Percentiles rank a stretch among this genome's conserved stretches.
Evolutionary conservation across 2,888 invertebrate species (phyloP).

Genomic region (Conchocele bisecta): DNA sequence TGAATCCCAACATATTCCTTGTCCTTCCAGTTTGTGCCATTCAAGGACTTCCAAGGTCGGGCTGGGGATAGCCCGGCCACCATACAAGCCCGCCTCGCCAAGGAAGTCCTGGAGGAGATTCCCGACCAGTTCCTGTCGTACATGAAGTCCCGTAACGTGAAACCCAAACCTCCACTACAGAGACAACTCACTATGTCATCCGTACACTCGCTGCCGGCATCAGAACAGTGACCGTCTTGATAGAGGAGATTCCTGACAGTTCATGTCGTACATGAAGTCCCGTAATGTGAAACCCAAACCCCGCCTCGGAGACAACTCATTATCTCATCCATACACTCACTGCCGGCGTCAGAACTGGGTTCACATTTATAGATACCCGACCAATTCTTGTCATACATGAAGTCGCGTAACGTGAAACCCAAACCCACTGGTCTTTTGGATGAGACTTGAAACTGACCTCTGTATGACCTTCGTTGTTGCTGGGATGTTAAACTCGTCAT

Average conservation of each 20-base stretch:
- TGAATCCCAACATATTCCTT: background rate
- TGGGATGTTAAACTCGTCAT: no score
- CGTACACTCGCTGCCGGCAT: slow-evolving; percentile 67
- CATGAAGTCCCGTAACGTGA: slow-evolving; percentile 84
- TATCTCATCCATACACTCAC: slow-evolving; percentile 71
- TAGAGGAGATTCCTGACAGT: slow-evolving; percentile 86
- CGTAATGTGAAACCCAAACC: slow-evolving; percentile 83
- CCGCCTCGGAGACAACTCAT: slow-evolving; percentile 73
- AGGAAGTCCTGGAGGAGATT: slow-evolving; percentile 86
- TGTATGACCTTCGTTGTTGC: no score
- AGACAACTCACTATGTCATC: slow-evolving; percentile 75
- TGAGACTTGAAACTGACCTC: no score
- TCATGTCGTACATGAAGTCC: slow-evolving; percentile 83
- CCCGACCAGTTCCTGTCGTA: slow-evolving; percentile 84
- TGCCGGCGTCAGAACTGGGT: slow-evolving; percentile 70
- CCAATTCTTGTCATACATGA: slow-evolving; percentile 84
- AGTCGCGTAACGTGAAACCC: slow-evolving; percentile 83
- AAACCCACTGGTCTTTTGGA: no score
- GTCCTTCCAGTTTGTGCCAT: slow-evolving; percentile 84
- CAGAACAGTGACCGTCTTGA: slow-evolving; percentile 70
- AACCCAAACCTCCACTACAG: slow-evolving; percentile 82
- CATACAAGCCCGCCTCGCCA: slow-evolving; percentile 84
- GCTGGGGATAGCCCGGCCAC: slow-evolving; percentile 80
- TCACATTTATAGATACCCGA: slow-evolving; percentile 86
- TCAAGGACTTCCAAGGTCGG: slow-evolving; percentile 80